Percentiles rank a stretch among this genome's conserved stretches.
Conservation (phyloP, 2,888 invertebrate genomes). For the Zygothrica quintamaculata region DNA sequence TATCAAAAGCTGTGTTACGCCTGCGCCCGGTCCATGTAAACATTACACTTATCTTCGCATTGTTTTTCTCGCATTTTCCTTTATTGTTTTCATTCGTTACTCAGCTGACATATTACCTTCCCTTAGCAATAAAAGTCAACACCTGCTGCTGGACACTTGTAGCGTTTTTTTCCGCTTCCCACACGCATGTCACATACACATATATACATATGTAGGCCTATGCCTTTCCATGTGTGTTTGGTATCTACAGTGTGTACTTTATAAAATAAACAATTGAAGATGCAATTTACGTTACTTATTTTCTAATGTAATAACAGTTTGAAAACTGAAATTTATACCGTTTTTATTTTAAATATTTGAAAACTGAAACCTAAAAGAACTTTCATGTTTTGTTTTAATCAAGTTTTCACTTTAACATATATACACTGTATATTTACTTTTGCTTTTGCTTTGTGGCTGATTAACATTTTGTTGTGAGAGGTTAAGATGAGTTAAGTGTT, state of each 20-base stretch:
- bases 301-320: too few relatives aligned
- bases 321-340: too few relatives aligned
- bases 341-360: too few relatives aligned
- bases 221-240: too few relatives aligned
- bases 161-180: conserved; percentile 28
- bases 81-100: conserved; percentile 47
- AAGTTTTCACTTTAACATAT: too few relatives aligned
- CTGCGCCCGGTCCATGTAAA: conserved; percentile 59
- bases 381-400: too few relatives aligned
- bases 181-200: conserved; percentile 32
- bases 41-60: conserved; percentile 27
- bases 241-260: too few relatives aligned
- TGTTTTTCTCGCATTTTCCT: conserved; percentile 42
- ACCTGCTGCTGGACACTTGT: conserved; percentile 56
- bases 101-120: conserved; percentile 63
- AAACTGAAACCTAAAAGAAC: too few relatives aligned
- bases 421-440: not conserved
- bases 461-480: not conserved
- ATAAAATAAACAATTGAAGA: too few relatives aligned
- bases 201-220: conserved; percentile 14
- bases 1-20: conserved; percentile 58
- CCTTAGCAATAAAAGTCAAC: conserved; percentile 20
- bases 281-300: too few relatives aligned
- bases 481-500: conserved; percentile 10
- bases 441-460: conserved; percentile 14